Conservation (phyloP, 1,140 invertebrate species). For the Thaumatotibia leucotreta region DNA sequence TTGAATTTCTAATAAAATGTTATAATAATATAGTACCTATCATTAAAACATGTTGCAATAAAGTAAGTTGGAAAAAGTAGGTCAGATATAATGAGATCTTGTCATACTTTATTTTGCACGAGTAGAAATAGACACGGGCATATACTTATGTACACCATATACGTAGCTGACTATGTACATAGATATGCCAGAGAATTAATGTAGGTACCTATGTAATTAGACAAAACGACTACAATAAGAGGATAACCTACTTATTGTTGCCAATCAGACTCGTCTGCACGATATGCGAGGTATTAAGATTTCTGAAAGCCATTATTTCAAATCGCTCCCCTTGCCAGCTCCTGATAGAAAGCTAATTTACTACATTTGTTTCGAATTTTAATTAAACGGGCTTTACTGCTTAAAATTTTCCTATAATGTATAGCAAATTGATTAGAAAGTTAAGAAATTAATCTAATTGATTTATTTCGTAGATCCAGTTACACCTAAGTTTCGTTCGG, state of each 20-base stretch:
- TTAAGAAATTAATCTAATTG: neutral
- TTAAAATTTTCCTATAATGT: slow-evolving; percentile 8
- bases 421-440: neutral
- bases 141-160: too few relatives aligned
- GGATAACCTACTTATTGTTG: too few relatives aligned
- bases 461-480: neutral
- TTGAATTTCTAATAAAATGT: neutral
- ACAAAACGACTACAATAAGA: too few relatives aligned
- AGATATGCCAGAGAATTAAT: too few relatives aligned
- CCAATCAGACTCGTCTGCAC: too few relatives aligned
- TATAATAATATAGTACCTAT: neutral
- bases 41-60: neutral
- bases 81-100: slow-evolving; percentile 3
- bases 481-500: too few relatives aligned
- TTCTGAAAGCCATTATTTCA: slow-evolving; percentile 1
- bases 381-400: slow-evolving; percentile 28
- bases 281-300: neutral
- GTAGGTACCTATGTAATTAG: too few relatives aligned
- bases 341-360: slow-evolving; percentile 33
- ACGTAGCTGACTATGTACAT: too few relatives aligned
- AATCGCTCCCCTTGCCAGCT: slow-evolving; percentile 21
- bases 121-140: too few relatives aligned
- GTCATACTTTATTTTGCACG: neutral
- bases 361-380: slow-evolving; percentile 27
- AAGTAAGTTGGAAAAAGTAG: neutral